A percentile compares a stretch with the other conserved stretches of the same genome.
Evolutionary conservation across 2,888 invertebrate genomes (phyloP).

Genomic region (Pemphredon lugubris): DNA sequence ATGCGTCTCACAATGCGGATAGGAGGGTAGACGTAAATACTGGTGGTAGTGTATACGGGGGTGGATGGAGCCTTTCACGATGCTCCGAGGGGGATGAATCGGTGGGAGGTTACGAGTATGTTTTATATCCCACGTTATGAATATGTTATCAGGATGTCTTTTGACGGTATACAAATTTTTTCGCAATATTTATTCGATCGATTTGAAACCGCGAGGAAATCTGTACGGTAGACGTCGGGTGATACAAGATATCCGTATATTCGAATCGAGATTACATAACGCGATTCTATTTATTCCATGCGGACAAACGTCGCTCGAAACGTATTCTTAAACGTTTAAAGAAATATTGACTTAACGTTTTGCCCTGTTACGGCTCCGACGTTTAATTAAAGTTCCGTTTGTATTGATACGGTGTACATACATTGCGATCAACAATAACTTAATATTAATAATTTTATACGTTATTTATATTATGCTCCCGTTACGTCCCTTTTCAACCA

Average conservation of each 20-base stretch:
- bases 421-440: too few relatives aligned
- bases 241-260: not conserved
- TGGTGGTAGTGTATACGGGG: slow-evolving; percentile 18
- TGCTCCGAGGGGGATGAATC: slow-evolving; percentile 47
- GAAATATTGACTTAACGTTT: too few relatives aligned
- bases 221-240: not conserved
- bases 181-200: slow-evolving; percentile 49
- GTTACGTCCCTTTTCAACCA: too few relatives aligned
- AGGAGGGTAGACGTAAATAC: slow-evolving; percentile 54
- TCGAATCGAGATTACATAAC: too few relatives aligned
- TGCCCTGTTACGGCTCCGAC: too few relatives aligned
- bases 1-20: slow-evolving; percentile 14
- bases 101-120: slow-evolving; percentile 12
- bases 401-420: too few relatives aligned
- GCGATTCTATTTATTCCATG: too few relatives aligned
- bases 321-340: too few relatives aligned
- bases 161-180: slow-evolving; percentile 52
- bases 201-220: slow-evolving; percentile 5
- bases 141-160: slow-evolving; percentile 70
- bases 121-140: slow-evolving; percentile 66
- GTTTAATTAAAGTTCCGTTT: too few relatives aligned
- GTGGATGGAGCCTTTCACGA: slow-evolving; percentile 46
- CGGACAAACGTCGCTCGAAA: too few relatives aligned
- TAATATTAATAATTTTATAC: too few relatives aligned
- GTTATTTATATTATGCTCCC: too few relatives aligned